Conservation (phyloP, 92 coral and sea anemone genomes). For the Siderastrea siderea region DNA sequence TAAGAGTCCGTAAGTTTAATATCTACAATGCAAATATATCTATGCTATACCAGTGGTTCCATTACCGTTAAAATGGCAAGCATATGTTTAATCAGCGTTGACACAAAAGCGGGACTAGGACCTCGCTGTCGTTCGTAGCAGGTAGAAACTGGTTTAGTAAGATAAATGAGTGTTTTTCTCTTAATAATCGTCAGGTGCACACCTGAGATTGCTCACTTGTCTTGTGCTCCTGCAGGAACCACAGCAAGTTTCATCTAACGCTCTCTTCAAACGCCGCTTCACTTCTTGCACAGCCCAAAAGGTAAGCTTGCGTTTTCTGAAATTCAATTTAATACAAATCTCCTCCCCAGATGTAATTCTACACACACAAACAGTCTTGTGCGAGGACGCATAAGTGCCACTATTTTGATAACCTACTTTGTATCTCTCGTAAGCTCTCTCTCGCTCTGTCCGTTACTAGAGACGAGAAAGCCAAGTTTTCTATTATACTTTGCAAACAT, state of each 20-base stretch:
- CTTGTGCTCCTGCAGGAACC: neutral
- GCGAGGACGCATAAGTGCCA: neutral
- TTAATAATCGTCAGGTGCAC: conserved; percentile 5
- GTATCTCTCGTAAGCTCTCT: neutral
- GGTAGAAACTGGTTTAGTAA: conserved; percentile 31
- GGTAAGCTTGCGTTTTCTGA: conserved; percentile 11
- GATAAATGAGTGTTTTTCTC: conserved; percentile 17
- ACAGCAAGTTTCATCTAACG: neutral
- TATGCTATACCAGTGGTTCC: conserved; percentile 2
- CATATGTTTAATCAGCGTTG: conserved; percentile 47
- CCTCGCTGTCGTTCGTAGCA: conserved; percentile 3
- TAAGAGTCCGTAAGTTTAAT: neutral
- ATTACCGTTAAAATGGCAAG: conserved; percentile 30
- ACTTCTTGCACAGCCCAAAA: neutral
- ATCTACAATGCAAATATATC: conserved; percentile 29
- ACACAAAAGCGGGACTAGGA: conserved; percentile 25
- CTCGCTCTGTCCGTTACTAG: neutral
- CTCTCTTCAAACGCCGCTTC: neutral
- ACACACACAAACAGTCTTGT: neutral
- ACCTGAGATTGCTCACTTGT: conserved; percentile 13
- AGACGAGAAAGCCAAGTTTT: too few species aligned
- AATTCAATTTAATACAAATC: neutral
- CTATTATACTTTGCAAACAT: neutral
- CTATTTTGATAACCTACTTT: neutral
- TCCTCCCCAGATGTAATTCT: neutral